Base-by-base conservation (phyloP, 2,888 invertebrate species). In the Neoitamus cyanurus region DNA sequence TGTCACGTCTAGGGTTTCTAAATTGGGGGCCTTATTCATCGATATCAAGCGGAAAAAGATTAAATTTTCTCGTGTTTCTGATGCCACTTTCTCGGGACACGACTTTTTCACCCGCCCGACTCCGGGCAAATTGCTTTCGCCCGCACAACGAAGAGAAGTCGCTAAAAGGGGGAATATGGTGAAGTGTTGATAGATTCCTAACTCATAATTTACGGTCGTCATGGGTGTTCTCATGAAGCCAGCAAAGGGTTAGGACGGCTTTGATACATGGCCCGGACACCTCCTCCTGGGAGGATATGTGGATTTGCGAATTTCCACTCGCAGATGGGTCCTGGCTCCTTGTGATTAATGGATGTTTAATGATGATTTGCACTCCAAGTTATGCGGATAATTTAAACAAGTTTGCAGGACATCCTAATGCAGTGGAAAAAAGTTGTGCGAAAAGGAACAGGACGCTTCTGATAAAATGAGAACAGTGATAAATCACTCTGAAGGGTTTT, bases 321-420 rank as follows among this genome's bases (percentile, higher is more conserved):
- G 11, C 20, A 58, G 25, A 69, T 69, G 82, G 31, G 48, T 13
- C 28, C 7, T 20, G 37, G 58, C 7, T 25, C n/a, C 4, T 20
- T 36, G 82, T 82, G 82, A 82, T 82, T 82, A 82, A 82, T 82
- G 82, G 34, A 11, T 37, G 37, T 82, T 82, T 82, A 82, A 82
- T 82, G 82, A 69, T 82, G 69, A 69, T 82, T 69, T 82, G 36
- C 69, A 28, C 69, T 82, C 69, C 36, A 69, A 82, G 69, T 82
- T 69, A 69, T 37, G 28, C 36, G 69, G 82, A 82, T 69, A 37
- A 82, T 82, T 82, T 69, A 82, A 82, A 37, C 69, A 69, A 2
- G 68, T 82, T 58, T 58, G 48, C 30, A n/a, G 48, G 15, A 78
- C n/a, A 31, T 31, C 31, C 31, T 46, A 78, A 58, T 58, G 58